Base-by-base conservation (phyloP, 2,113 vertebrate genomes). In the Gymnarchus niloticus region DNA sequence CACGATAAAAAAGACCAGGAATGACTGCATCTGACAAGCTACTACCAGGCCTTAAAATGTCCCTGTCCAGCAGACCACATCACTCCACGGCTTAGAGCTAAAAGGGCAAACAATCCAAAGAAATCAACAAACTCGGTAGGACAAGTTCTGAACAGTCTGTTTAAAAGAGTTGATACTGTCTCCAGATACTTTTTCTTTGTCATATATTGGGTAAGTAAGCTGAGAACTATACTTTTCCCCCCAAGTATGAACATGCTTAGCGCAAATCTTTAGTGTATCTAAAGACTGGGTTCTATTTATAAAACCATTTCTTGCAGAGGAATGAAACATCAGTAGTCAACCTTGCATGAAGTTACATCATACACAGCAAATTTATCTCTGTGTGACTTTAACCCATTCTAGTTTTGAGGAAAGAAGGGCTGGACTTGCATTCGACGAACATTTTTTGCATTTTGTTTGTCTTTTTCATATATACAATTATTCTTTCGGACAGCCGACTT, bases 331-430 rank as follows among this genome's bases (percentile, higher is more conserved):
- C 87, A 88, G 88, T 73, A 85, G 49, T 78, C 89, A 85, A 69
- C 65, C 88, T 95, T 94, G 88, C 93, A 88, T 85, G 78, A 88
- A 86, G 85, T 95, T 93, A 92, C 92, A 91, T 94, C 92, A 93
- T 91, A 37, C 83, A 82, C 3, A 17, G 56, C 80, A 86, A 61
- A 84, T 83, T 84, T 85, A 83, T 83, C 83, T 82, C 41, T 87
- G 25, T 86, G 84, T 17, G 41, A 52, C 44, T 69, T 76, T 56
- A 77, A 77, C 61, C 57, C 46, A 59, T 85, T 37, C 84, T 44
- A 14, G 48, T 85, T 73, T 52, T 14, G 25, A 14, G 61, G 65
- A 23, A 37, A 69, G 65, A 41, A 77, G 56, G 44, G 51, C 49
- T 76, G 65, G 48, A 41, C 84, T 33, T 23, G 61, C 8, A 0